A percentile compares a stretch with the other conserved stretches of the same genome.
These are phyloP conservation scores for Apodemus sylvaticus DNA, from an alignment of 2,113 vertebrate genomes.

Conservation along the genomic window DNA sequence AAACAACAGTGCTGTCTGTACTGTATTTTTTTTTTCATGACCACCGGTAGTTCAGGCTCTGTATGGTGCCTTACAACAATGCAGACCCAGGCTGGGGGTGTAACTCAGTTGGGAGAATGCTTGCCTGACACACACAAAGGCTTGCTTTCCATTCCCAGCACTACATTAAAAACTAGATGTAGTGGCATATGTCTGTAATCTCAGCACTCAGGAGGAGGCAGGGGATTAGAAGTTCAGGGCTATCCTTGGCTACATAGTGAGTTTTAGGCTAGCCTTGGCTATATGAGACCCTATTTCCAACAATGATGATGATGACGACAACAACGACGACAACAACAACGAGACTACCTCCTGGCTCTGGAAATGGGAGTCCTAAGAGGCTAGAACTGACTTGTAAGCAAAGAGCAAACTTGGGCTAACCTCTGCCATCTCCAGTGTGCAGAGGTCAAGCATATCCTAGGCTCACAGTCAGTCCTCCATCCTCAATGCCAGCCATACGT, in stretches of 20 bases:
- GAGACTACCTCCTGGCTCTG: neutral
- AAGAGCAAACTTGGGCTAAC: neutral
- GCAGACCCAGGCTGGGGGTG: neutral
- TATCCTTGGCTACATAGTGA: neutral
- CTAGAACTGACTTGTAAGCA: neutral
- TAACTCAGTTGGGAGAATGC: neutral
- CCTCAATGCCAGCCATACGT: rapidly evolving
- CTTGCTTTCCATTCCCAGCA: neutral
- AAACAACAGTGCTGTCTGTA: rapidly evolving
- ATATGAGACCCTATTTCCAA: neutral
- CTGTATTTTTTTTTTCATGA: neutral
- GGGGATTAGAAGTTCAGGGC: neutral
- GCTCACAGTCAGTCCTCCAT: neutral
- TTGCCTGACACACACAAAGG: neutral
- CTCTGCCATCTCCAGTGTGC: rapidly evolving
- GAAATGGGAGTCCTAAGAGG: neutral
- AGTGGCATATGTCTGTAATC: neutral
- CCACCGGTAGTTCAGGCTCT: neutral
- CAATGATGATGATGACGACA: too few relatives aligned
- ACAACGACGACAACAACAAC: neutral
- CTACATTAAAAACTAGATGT: too few relatives aligned
- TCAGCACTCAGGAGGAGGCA: neutral
- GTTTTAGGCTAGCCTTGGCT: neutral
- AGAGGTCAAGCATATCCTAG: rapidly evolving
- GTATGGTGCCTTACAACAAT: rapidly evolving